Evolutionary conservation across 1,140 invertebrate genomes (phyloP).

Genomic region (Atta cephalotes): DNA sequence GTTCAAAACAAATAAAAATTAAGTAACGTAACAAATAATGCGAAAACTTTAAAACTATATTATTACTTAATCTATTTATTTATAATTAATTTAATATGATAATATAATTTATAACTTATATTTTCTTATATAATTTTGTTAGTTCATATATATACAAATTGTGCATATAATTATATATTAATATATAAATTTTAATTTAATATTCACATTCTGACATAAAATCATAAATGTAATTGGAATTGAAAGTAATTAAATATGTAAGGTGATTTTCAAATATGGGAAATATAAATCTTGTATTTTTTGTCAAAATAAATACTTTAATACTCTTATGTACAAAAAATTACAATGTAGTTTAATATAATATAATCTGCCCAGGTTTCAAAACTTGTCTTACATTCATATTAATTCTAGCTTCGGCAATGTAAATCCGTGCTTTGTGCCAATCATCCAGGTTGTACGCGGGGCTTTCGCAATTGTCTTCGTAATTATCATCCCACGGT

Average conservation of each 20-base stretch:
- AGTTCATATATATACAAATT: no score
- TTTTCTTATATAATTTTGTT: no score
- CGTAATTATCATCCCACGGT: constrained; percentile 85
- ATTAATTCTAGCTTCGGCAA: constrained; percentile 90
- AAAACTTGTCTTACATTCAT: constrained; percentile 92
- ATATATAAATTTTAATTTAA: no score
- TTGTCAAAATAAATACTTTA: constrained; percentile 47
- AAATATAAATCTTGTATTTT: not conserved
- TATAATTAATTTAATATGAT: not conserved
- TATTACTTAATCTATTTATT: not conserved
- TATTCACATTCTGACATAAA: not conserved
- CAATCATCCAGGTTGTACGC: constrained; percentile 83
- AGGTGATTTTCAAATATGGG: not conserved
- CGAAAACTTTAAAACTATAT: not conserved
- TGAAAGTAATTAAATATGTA: not conserved
- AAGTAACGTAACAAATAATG: not conserved
- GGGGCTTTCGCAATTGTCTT: constrained; percentile 64
- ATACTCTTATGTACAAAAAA: constrained; percentile 9
- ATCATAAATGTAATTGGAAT: not conserved
- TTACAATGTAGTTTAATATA: constrained; percentile 27
- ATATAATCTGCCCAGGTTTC: constrained; percentile 82
- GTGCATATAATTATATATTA: no score
- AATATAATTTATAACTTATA: no score
- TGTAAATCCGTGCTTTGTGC: constrained; percentile 87
- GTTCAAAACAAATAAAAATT: not conserved